Conservation (phyloP, 2,888 invertebrate species). For the Tipula vernalis region DNA sequence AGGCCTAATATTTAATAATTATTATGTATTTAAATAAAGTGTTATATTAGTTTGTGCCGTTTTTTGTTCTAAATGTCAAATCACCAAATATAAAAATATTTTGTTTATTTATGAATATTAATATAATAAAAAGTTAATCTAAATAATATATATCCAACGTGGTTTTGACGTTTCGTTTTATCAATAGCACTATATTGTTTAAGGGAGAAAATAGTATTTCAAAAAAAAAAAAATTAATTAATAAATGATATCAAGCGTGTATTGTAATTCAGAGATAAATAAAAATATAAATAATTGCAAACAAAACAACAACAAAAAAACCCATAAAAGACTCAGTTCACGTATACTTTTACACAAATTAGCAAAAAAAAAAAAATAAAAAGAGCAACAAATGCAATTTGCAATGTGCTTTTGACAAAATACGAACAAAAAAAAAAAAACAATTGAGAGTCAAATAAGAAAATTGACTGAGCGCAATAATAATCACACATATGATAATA, state of each 20-base stretch:
- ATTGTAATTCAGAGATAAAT: neutral
- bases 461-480: neutral
- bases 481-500: conserved; percentile 4
- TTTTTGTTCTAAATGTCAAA: neutral
- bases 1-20: neutral
- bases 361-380: neutral
- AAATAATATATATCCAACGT: neutral
- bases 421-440: neutral
- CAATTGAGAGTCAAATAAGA: neutral
- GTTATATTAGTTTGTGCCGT: neutral
- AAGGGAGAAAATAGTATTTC: neutral
- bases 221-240: neutral
- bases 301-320: neutral
- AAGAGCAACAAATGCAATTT: neutral
- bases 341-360: neutral
- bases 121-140: neutral
- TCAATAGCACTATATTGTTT: neutral
- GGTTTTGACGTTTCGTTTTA: neutral
- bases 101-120: neutral
- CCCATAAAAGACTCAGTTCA: neutral
- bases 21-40: neutral
- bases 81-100: neutral
- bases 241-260: neutral
- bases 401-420: neutral
- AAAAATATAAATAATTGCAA: neutral